phyloP scores from a whole-genome alignment of 2,888 invertebrate species.

The Pantelozetes paolii region DNA sequence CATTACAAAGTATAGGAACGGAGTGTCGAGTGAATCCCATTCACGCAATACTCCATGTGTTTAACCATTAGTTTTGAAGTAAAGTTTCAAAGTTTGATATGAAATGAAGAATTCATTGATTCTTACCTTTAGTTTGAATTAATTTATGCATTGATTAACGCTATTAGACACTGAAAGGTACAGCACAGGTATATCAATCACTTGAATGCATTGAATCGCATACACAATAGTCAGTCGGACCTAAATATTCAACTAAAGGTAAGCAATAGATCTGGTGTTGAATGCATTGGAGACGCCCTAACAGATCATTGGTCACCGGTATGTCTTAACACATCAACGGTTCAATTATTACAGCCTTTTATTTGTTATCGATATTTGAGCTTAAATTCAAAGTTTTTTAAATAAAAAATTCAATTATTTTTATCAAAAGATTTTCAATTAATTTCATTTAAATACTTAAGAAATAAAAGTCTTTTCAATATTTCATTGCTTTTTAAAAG shows the following conservation, averaged over 20 bases:
- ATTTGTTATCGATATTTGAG: background rate
- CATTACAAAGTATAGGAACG: background rate
- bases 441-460: too few species aligned
- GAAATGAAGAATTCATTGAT: too few species aligned
- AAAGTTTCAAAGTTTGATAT: too few species aligned
- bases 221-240: slow-evolving; percentile 11
- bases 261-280: slow-evolving; percentile 2
- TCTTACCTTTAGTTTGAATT: background rate
- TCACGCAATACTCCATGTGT: background rate
- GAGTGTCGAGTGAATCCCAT: background rate
- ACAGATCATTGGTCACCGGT: slow-evolving; percentile 32
- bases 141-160: too few species aligned
- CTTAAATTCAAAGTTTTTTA: background rate
- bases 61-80: too few species aligned
- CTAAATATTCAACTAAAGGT: background rate
- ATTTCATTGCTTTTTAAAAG: too few species aligned
- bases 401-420: background rate
- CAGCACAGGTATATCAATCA: slow-evolving; percentile 12
- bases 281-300: slow-evolving; percentile 27
- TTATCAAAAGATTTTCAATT: background rate
- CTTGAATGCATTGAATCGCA: background rate
- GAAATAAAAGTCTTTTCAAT: too few species aligned
- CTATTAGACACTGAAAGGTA: background rate
- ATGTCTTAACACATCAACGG: background rate
- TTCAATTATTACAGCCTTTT: slow-evolving; percentile 12